These are phyloP conservation scores for Amblyraja radiata DNA, from an alignment of 2,797 vertebrate genomes.

Conservation along the genomic window DNA sequence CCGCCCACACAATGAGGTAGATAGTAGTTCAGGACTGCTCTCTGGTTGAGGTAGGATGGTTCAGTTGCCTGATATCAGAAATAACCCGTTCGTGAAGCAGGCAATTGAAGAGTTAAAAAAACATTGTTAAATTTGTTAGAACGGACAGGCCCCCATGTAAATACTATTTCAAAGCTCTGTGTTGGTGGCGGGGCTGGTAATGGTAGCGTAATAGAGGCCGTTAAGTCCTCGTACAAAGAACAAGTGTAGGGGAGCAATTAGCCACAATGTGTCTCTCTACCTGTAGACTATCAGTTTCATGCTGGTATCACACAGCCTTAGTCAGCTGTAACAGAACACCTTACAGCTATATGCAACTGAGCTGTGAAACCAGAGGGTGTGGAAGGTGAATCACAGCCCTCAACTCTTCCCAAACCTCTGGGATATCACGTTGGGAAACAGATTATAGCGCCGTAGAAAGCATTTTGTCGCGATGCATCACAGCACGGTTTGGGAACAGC, in stretches of 20 bases:
- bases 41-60: too few relatives aligned
- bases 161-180: slow-evolving; percentile 21
- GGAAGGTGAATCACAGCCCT: neutral
- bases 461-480: too few relatives aligned
- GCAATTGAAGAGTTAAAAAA: slow-evolving; percentile 19
- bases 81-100: neutral
- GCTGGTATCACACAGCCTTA: neutral
- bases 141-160: neutral
- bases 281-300: slow-evolving; percentile 31
- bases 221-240: slow-evolving; percentile 7
- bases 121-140: neutral
- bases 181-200: slow-evolving; percentile 20
- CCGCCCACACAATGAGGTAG: too few relatives aligned
- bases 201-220: neutral
- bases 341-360: slow-evolving; percentile 15
- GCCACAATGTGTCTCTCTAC: slow-evolving; percentile 30
- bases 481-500: too few relatives aligned
- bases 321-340: slow-evolving; percentile 33
- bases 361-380: neutral
- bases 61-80: too few relatives aligned
- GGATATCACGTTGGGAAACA: neutral
- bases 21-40: too few relatives aligned
- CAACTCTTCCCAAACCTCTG: neutral
- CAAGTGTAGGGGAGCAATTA: slow-evolving; percentile 13
- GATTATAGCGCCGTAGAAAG: too few relatives aligned